Conservation (phyloP, 2,113 vertebrate species). For the Alectura lathami region DNA sequence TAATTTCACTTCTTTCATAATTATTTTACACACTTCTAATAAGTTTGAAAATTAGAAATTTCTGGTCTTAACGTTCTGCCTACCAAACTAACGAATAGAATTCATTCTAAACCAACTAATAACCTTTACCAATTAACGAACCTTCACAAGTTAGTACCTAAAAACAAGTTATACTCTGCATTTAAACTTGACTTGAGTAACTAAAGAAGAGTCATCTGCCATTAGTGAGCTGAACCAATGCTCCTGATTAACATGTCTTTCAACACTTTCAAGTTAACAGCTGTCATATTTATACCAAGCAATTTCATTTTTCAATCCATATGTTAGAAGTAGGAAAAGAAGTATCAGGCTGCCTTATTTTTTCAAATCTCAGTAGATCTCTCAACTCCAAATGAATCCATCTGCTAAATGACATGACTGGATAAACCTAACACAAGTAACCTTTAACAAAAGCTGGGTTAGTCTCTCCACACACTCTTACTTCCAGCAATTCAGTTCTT, state of each 20-base stretch:
- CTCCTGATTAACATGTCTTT: background rate
- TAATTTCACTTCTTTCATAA: background rate
- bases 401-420: background rate
- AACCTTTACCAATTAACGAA: background rate
- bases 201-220: background rate
- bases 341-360: background rate
- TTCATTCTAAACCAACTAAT: background rate
- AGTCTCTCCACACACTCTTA: background rate
- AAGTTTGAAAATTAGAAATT: background rate
- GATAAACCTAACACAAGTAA: background rate
- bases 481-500: background rate
- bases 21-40: background rate
- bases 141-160: background rate
- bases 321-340: background rate
- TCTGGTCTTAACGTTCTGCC: background rate
- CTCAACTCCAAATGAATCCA: background rate
- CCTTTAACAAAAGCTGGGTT: background rate
- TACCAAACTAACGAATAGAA: background rate
- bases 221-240: background rate
- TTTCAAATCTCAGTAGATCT: background rate
- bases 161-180: background rate
- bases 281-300: background rate
- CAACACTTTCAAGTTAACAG: background rate
- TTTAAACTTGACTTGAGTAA: background rate
- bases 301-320: background rate